Evolutionary conservation across 2,113 vertebrate genomes (phyloP).

Genomic region (Coracopsis vasa): DNA sequence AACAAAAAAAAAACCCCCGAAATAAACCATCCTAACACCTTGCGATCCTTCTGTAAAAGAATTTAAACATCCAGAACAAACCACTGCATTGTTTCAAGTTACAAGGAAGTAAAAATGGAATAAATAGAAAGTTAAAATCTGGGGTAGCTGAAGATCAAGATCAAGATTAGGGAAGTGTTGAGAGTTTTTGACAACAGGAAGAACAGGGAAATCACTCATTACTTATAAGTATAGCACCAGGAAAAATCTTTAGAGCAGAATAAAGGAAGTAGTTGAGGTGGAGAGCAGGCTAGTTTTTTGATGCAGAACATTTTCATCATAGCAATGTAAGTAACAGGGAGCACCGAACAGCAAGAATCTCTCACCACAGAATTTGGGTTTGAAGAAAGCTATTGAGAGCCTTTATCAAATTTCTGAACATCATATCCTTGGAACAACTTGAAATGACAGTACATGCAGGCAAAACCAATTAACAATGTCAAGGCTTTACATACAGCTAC

Average conservation of each 20-base stretch:
- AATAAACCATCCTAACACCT: neutral
- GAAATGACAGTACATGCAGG: neutral
- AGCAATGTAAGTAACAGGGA: neutral
- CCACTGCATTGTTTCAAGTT: neutral
- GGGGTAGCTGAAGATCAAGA: neutral
- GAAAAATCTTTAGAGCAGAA: neutral
- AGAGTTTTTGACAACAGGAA: neutral
- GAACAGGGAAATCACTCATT: neutral
- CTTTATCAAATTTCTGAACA: neutral
- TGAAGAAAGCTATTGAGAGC: neutral
- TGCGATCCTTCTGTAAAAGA: neutral
- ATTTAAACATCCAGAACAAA: neutral
- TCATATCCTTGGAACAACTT: neutral
- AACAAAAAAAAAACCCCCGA: rapidly evolving
- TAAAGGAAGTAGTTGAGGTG: neutral
- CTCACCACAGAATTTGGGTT: neutral
- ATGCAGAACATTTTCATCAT: neutral
- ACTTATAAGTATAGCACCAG: rapidly evolving
- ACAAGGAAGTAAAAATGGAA: neutral
- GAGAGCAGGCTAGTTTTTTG: neutral
- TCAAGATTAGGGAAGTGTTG: neutral
- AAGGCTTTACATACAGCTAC: neutral
- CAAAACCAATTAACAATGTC: neutral
- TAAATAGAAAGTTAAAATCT: neutral
- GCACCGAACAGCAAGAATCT: neutral